A percentile compares a stretch with the other conserved stretches of the same genome.
Evolutionary conservation across 2,888 invertebrate species (phyloP).

Genomic region (Meliscaeva auricollis): DNA sequence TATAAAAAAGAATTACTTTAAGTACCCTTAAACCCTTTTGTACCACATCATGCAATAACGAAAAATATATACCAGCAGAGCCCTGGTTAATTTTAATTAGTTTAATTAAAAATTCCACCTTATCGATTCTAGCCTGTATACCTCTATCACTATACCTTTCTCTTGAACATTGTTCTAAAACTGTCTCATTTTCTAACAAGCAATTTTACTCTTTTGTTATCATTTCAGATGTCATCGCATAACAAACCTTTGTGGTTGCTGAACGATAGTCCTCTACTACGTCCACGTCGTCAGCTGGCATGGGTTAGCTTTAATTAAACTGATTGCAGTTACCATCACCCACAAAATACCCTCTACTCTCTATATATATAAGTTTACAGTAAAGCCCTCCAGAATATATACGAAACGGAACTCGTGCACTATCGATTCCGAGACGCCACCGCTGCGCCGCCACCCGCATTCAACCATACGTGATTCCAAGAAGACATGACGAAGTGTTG

Average conservation of each 20-base stretch:
- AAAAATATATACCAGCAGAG: not conserved
- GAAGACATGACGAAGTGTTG: slow-evolving; percentile 78
- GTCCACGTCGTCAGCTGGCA: slow-evolving; percentile 45
- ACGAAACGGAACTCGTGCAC: slow-evolving; percentile 52
- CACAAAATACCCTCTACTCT: slow-evolving; percentile 23
- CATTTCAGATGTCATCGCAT: slow-evolving; percentile 65
- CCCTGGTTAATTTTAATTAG: not conserved
- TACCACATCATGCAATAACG: not conserved
- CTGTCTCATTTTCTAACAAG: slow-evolving; percentile 42
- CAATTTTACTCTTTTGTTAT: slow-evolving; percentile 53
- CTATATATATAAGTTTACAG: not conserved
- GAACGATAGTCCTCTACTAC: slow-evolving; percentile 34
- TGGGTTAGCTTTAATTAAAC: slow-evolving; percentile 75
- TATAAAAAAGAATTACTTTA: too few relatives aligned
- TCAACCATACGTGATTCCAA: slow-evolving; percentile 68
- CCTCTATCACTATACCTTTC: too few relatives aligned
- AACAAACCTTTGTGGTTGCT: slow-evolving; percentile 55
- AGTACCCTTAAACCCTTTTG: not conserved
- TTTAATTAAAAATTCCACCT: slow-evolving; percentile 6
- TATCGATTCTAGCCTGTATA: slow-evolving; percentile 1
- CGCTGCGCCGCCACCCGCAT: slow-evolving; percentile 43
- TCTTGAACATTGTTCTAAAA: slow-evolving; percentile 10
- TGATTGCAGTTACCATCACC: slow-evolving; percentile 59
- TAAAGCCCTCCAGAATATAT: not conserved
- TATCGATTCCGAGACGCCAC: slow-evolving; percentile 70